phyloP scores from a whole-genome alignment of 2,113 vertebrate genomes.

The Shinisaurus crocodilurus region DNA sequence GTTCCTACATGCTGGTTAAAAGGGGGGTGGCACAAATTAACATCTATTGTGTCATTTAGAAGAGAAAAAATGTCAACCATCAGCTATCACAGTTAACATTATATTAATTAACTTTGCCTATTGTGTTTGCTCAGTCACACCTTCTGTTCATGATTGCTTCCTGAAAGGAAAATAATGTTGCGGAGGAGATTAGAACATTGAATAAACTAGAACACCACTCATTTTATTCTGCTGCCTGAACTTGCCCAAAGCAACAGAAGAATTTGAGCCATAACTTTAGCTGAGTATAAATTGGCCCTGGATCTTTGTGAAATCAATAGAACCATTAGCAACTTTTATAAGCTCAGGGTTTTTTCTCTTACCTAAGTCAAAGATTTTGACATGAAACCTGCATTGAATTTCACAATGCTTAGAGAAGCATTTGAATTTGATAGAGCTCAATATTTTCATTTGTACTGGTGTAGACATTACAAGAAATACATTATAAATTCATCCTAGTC shows the following conservation, averaged over 20 bases:
- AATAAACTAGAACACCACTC: constrained; percentile 57
- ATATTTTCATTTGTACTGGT: constrained; percentile 32
- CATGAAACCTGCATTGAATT: constrained; percentile 50
- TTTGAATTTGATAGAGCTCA: constrained; percentile 39
- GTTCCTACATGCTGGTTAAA: constrained; percentile 41
- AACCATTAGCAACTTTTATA: not conserved
- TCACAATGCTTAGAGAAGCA: constrained; percentile 49
- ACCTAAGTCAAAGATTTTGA: constrained; percentile 40
- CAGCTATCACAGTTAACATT: constrained; percentile 44
- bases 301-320: not conserved
- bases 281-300: constrained; percentile 2
- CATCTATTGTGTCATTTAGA: constrained; percentile 53
- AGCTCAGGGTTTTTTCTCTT: not conserved
- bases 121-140: constrained; percentile 55
- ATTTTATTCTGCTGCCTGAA: constrained; percentile 57
- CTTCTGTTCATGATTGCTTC: constrained; percentile 56
- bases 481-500: not conserved
- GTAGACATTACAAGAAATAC: not conserved
- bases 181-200: constrained; percentile 52
- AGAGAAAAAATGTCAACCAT: constrained; percentile 62
- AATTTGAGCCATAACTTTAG: constrained; percentile 13
- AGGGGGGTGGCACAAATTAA: constrained; percentile 50
- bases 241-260: constrained; percentile 61
- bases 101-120: constrained; percentile 68
- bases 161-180: constrained; percentile 52